Conservation (phyloP, 2,888 invertebrate genomes). For the Drosophila algonquin region DNA sequence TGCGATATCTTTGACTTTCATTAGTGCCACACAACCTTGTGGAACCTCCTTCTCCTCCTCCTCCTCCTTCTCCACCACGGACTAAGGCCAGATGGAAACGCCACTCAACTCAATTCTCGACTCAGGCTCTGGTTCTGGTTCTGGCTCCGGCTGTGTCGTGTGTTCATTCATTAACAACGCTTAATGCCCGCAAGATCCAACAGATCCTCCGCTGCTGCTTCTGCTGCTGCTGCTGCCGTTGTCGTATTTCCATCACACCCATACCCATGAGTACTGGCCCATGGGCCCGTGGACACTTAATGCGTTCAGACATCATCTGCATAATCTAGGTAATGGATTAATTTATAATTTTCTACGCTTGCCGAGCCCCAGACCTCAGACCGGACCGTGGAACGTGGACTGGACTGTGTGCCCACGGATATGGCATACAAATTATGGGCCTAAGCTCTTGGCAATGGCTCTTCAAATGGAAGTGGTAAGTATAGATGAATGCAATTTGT, state of each 20-base stretch:
- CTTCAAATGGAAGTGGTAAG: constrained; percentile 14
- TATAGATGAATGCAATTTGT: constrained; percentile 59
- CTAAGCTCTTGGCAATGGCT: constrained; percentile 30
- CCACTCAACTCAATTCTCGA: background rate
- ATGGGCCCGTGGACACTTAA: constrained; percentile 47
- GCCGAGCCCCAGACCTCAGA: background rate
- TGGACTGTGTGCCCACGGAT: constrained; percentile 1
- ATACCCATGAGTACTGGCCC: background rate
- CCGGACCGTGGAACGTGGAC: background rate
- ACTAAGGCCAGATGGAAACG: background rate
- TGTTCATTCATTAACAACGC: constrained; percentile 66
- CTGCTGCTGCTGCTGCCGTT: no score
- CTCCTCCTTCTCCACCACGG: background rate
- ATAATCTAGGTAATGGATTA: constrained; percentile 79
- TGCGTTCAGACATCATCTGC: constrained; percentile 71
- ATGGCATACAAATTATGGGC: constrained; percentile 56
- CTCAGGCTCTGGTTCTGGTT: background rate
- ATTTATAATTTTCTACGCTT: constrained; percentile 71
- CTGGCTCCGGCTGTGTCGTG: constrained; percentile 1
- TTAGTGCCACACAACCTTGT: constrained; percentile 7
- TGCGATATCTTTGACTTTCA: background rate
- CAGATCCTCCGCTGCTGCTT: constrained; percentile 25
- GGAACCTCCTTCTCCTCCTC: background rate
- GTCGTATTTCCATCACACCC: background rate
- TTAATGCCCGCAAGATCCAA: constrained; percentile 45